A percentile compares a stretch with the other conserved stretches of the same genome.
phyloP scores from a whole-genome alignment of 2,888 invertebrate genomes.

The Oligia fasciuncula region DNA sequence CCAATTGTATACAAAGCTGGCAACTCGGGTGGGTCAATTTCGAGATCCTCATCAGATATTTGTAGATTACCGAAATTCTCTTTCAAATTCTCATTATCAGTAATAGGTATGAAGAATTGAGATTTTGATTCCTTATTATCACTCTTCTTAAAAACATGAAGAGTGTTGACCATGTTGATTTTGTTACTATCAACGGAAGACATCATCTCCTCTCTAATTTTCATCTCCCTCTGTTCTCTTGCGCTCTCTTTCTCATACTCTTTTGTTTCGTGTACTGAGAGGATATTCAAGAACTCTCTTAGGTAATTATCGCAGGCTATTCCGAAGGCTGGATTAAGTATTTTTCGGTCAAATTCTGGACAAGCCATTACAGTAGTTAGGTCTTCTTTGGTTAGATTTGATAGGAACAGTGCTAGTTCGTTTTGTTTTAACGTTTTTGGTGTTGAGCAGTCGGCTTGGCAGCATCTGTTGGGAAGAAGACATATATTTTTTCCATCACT shows the following conservation, averaged over 20 bases:
- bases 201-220: conserved; percentile 79
- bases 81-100: conserved; percentile 77
- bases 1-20: conserved; percentile 80
- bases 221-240: conserved; percentile 77
- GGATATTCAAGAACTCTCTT: conserved; percentile 79
- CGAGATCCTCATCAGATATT: conserved; percentile 82
- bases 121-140: conserved; percentile 87
- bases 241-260: conserved; percentile 80
- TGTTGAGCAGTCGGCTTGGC: conserved; percentile 74
- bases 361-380: conserved; percentile 86
- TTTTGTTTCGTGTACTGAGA: conserved; percentile 80
- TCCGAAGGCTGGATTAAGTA: conserved; percentile 87
- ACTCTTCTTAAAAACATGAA: conserved; percentile 85
- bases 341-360: conserved; percentile 87
- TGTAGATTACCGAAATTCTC: conserved; percentile 84
- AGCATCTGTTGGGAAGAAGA: conserved; percentile 78
- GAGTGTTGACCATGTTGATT: conserved; percentile 81
- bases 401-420: conserved; percentile 79
- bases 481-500: neutral
- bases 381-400: conserved; percentile 80
- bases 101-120: conserved; percentile 87
- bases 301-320: conserved; percentile 87
- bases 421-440: conserved; percentile 79
- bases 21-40: conserved; percentile 80
- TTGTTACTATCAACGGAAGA: conserved; percentile 86